phyloP scores from a whole-genome alignment of 2,113 vertebrate species.

The Tenrec ecaudatus region DNA sequence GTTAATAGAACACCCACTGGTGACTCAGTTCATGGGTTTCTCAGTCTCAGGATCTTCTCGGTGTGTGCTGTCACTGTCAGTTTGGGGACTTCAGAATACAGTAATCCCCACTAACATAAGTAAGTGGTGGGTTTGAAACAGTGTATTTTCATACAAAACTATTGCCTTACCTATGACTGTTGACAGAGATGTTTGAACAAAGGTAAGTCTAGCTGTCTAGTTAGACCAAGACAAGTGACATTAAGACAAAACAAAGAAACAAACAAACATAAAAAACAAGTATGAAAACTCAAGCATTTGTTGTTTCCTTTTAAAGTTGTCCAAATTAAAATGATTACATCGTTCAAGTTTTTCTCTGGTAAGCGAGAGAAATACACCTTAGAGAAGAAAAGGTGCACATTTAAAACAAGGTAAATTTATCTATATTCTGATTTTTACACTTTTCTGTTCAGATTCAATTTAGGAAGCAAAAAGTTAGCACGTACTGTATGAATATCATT shows the following conservation, averaged over 20 bases:
- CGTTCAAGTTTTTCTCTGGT: not conserved
- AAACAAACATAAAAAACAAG: not conserved
- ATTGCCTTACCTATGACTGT: not conserved
- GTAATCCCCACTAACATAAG: not conserved
- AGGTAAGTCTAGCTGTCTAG: not conserved
- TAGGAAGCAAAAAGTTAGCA: not conserved
- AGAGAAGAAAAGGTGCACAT: not conserved
- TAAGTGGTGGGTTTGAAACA: conserved; percentile 48
- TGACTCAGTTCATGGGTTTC: not conserved
- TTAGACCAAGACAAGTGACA: not conserved
- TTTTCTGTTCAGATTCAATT: not conserved
- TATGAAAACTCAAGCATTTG: not conserved
- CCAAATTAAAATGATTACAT: not conserved
- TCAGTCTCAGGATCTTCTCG: not conserved
- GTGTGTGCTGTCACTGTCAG: not conserved
- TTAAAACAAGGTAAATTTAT: not conserved
- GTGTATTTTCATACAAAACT: conserved; percentile 5
- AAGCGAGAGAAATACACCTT: not conserved
- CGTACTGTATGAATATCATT: not conserved
- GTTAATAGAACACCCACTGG: conserved; percentile 2
- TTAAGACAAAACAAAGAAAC: not conserved
- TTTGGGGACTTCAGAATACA: conserved; percentile 29
- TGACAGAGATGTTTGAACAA: not conserved
- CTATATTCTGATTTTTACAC: not conserved
- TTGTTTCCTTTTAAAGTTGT: not conserved